Base-by-base conservation (phyloP, 2,797 vertebrate species). In the Acrossocheilus wenchowensis region DNA sequence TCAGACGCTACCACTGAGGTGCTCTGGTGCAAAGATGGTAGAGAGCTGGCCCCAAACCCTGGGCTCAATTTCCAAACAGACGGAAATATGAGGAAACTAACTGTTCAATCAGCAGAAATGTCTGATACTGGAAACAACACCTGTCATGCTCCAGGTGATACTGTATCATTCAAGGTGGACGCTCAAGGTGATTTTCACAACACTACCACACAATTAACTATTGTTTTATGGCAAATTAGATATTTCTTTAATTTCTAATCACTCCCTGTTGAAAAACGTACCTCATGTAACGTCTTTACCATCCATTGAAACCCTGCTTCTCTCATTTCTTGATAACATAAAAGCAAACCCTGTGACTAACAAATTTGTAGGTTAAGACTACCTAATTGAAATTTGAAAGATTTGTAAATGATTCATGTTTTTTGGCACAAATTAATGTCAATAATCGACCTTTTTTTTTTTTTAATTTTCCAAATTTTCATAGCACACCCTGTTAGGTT, bases 121-220 rank as follows among this genome's bases (percentile, higher is more conserved):
- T 94, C 93, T 36, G 94, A 96, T 88, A 92, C 94, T n/a, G 95
- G 96, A 84, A 68, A 94, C 86, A 96, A 96, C 91, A 92, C 91
- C 91, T 96, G 95, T 93, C 92, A 91, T 85, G 91, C 94, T 50
- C 88, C 79, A 73, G 93, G 93, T 66, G 94, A 95, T 87, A 90
- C 88, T 69, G 91, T 95, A 81, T 93, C 92, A 83, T 95, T 95
- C 91, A 93, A 90, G 19, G 95, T 96, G 92, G 93, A 95, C 1
- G 77, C 95, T 23, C 89, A 95, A 95, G 95, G 96, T 96, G 90
- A 94, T 90, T 94, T 92, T 88, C 78, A 69, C 72, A 74, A 71
- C 81, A 82, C 43, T 71, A 21, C 87, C 2, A 78, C 14, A 87
- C 78, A 87, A 83, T 75, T 73, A 41, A 72, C 26, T 57, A 43